A percentile compares a stretch with the other conserved stretches of the same genome.
Conservation (phyloP, 2,888 invertebrate species). For the Cylindroiulus punctatus region DNA sequence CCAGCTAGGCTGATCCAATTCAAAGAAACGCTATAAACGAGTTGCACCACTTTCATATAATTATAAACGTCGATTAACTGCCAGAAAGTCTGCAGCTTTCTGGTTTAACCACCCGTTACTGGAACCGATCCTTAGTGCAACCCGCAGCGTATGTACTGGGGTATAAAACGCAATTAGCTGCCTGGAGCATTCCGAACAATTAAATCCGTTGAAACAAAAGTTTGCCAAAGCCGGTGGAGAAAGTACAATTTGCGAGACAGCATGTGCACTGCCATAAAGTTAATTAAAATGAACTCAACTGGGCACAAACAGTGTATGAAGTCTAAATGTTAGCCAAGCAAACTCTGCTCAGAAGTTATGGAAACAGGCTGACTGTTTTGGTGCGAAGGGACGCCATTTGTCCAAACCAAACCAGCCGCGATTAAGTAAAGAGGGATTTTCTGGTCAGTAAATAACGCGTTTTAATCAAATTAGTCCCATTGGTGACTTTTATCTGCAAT, state of each 20-base stretch:
- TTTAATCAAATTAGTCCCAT: background rate
- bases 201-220: slow-evolving; percentile 9
- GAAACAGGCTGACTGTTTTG: background rate
- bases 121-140: background rate
- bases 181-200: background rate
- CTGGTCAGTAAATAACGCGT: background rate
- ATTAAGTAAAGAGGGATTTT: background rate
- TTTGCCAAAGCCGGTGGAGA: no score
- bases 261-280: background rate
- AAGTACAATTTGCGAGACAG: no score
- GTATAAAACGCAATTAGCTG: slow-evolving; percentile 20
- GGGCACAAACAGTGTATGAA: slow-evolving; percentile 23
- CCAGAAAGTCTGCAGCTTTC: background rate
- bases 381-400: background rate
- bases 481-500: background rate
- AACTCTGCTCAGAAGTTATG: background rate
- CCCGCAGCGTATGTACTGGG: no score
- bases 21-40: background rate
- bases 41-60: background rate
- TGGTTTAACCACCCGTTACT: background rate
- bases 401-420: background rate
- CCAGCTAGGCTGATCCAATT: background rate
- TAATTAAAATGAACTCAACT: background rate
- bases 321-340: background rate
- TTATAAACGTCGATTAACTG: background rate